Evolutionary conservation across 2,797 vertebrate species (phyloP).

Genomic region (Sebastes iracundus): DNA sequence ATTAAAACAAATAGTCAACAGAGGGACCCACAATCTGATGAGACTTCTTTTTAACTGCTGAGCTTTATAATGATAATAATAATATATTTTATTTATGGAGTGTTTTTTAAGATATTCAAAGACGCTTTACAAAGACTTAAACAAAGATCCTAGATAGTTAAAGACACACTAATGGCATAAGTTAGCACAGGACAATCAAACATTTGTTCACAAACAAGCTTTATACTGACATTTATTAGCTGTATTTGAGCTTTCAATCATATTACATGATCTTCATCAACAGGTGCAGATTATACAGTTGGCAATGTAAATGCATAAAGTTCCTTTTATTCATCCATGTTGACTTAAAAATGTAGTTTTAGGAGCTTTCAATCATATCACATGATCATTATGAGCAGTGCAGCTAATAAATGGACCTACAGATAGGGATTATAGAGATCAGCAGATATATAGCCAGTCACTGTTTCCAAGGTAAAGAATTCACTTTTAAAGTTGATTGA

Average conservation of each 20-base stretch:
- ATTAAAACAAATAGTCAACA: slow-evolving; percentile 22
- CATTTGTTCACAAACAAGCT: background rate
- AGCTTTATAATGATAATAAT: background rate
- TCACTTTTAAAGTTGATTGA: background rate
- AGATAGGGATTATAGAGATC: background rate
- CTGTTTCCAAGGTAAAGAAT: background rate
- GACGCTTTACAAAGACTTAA: background rate
- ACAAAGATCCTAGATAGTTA: background rate
- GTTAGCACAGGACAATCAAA: background rate
- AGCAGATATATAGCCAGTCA: background rate
- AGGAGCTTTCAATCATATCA: background rate
- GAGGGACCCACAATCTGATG: background rate
- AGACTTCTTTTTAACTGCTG: background rate
- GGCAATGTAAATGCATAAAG: background rate
- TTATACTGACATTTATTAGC: background rate
- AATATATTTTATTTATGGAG: background rate
- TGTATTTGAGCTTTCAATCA: background rate
- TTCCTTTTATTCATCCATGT: background rate
- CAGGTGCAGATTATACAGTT: background rate
- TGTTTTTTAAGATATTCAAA: background rate
- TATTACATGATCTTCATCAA: background rate
- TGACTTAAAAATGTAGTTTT: background rate
- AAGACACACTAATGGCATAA: background rate
- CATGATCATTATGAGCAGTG: background rate
- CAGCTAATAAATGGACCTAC: background rate